Evolutionary conservation across 2,113 vertebrate genomes (phyloP), one percentile per base, ranked within the genome.

Genomic region (Amazona vittata): DNA sequence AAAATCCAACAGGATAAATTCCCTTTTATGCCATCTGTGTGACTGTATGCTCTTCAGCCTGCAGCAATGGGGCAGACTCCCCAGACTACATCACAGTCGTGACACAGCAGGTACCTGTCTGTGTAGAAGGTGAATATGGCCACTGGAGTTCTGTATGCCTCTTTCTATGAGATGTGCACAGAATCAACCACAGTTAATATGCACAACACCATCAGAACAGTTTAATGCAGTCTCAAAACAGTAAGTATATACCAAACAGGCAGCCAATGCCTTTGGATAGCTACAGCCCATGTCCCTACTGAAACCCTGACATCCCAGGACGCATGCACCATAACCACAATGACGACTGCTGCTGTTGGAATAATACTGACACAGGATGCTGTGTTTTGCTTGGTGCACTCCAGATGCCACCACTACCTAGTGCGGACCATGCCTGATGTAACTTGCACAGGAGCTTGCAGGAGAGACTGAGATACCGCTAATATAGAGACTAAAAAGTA

Each of bases 311-410:
- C 55, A 49, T 39, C 52, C 39, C 78, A 44, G 59, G 20, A 24
- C 0, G 0, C n/a, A 5, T 1, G 31, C 15, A 22, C 64, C 31
- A 15, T 15, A 73, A 31, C 16, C 59, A 50, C 4, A 19, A 39
- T 22, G 21, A 33, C 0, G 0, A 55, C 35, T 62, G 46, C 73
- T 74, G 60, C 41, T 28, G 19, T 2, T 24, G 24, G 31, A 74
- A 3, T 22, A 49, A 44, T 6, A 63, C 14, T 28, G 67, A 55
- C 28, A 21, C 43, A 28, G 13, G 29, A 25, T 65, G 33, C 29
- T 70, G 55, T 15, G 25, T 12, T 70, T 69, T 50, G 49, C 63
- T 44, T 59, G 39, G 73, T 37, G 50, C 18, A 31, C 62, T 37
- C 69, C 57, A 53, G 65, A 60, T 60, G 59, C 39, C 64, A 86